These are phyloP conservation scores for Uloborus diversus DNA, from an alignment of 1,140 invertebrate species.

Conservation along the genomic window DNA sequence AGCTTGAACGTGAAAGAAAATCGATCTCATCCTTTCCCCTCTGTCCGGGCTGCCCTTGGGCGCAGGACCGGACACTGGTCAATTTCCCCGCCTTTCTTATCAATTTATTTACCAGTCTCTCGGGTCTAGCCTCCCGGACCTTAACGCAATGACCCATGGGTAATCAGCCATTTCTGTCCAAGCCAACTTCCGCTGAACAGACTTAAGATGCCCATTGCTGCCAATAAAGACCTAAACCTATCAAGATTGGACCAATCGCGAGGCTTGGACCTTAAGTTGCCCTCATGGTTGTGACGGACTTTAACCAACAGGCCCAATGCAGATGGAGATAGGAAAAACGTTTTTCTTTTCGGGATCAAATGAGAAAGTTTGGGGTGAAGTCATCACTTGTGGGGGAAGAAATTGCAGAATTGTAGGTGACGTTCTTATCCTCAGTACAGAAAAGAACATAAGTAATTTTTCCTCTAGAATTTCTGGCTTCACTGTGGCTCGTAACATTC, in stretches of 20 bases:
- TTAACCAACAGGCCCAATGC: constrained; percentile 30
- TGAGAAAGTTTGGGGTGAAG: constrained; percentile 17
- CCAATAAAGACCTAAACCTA: constrained; percentile 53
- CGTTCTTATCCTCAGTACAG: no score
- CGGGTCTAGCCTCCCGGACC: constrained; percentile 43
- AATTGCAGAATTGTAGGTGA: no score
- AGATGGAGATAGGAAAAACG: constrained; percentile 25
- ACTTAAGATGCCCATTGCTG: constrained; percentile 56
- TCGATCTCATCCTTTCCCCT: constrained; percentile 28
- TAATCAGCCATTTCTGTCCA: constrained; percentile 56
- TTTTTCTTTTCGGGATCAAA: constrained; percentile 10
- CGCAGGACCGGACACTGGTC: constrained; percentile 50
- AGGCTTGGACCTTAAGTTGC: constrained; percentile 37
- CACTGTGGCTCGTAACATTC: no score
- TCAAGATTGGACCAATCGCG: constrained; percentile 48
- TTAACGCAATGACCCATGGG: constrained; percentile 55
- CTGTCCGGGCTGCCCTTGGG: constrained; percentile 32
- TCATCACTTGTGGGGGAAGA: no score
- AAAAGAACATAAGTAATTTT: no score
- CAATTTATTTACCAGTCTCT: constrained; percentile 55
- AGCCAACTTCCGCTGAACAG: constrained; percentile 51
- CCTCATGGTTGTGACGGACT: constrained; percentile 4
- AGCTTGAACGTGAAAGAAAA: constrained; percentile 36
- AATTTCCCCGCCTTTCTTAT: constrained; percentile 56
- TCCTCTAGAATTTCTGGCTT: no score